Base-by-base conservation (phyloP, 1,140 invertebrate species). In the Aphaenogaster floridana region DNA sequence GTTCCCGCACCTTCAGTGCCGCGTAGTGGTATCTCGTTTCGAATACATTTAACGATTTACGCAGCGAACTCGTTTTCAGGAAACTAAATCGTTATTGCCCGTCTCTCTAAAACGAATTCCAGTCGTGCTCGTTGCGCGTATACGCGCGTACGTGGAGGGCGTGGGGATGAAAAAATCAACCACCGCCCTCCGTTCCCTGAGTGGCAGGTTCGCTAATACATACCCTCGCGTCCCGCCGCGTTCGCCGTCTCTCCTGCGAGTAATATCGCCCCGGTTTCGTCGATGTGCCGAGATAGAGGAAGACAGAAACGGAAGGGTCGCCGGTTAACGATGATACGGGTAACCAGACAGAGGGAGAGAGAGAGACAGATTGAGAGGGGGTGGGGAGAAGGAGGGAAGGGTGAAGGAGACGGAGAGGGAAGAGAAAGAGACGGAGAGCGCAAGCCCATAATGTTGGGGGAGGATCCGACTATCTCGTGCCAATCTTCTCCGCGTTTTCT, bases 141-240 rank as follows among this genome's bases (percentile, higher is more conserved):
- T 84, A 63, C 21, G 3, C 57, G 61, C 15, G 90, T 90, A 76
- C 83, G 87, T 63, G 59, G 86, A 69, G 78, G 87, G 89, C 80
- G 69, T 79, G 87, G 84, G 91, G 90, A 89, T 91, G 91, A 92
- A 92, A 92, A 93, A 93, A 92, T 90, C 92, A 93, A 93, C 91
- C 88, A 90, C 88, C 90, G 85, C 87, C 89, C 85, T 91, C 78
- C 90, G 63, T 92, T 91, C 84, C 86, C 78, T 90, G 91, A 91
- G 86, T 93, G 92, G 89, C 92, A 91, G 91, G 89, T 91, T 90
- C 90, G 89, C 90, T 92, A 93, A 92, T 91, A 91, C 86, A 63
- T 74, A 86, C 80, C 87, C 81, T 61, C 34, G 57, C 50, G 21
- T 50, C 42, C 48, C 59, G 21, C 63, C n/a, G 13, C 48, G 6